Percentiles rank a stretch among this genome's conserved stretches.
These are phyloP conservation scores for Scaptodrosophila latifasciaeformis DNA, from an alignment of 2,888 invertebrate genomes.

Conservation along the genomic window DNA sequence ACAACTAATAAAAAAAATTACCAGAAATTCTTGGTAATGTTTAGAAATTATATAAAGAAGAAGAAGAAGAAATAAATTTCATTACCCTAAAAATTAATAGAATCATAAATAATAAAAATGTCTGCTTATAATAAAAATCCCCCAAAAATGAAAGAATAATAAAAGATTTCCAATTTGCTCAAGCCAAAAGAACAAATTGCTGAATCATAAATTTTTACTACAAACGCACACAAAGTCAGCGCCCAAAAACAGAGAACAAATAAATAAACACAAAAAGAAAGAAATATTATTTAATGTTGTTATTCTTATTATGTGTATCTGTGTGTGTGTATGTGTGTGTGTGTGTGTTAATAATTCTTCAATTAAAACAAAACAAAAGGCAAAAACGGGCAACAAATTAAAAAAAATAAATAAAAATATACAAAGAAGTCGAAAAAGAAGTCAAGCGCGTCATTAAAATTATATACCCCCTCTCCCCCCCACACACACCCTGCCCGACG, in stretches of 20 bases:
- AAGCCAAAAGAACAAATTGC: too few species aligned
- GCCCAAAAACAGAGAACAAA: too few species aligned
- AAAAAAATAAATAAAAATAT: constrained; percentile 18
- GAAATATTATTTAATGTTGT: neutral
- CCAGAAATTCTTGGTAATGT: too few species aligned
- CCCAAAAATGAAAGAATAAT: too few species aligned
- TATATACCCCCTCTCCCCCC: constrained; percentile 7
- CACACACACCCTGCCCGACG: constrained; percentile 12
- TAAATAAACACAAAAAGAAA: neutral
- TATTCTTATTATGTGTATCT: neutral
- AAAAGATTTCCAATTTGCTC: too few species aligned
- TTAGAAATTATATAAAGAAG: too few species aligned
- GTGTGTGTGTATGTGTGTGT: constrained; percentile 2
- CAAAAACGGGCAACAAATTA: neutral
- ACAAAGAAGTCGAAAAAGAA: constrained; percentile 34
- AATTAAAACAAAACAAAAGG: constrained; percentile 25
- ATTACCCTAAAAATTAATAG: too few species aligned
- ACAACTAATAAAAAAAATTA: too few species aligned
- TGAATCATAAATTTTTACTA: too few species aligned
- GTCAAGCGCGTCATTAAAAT: constrained; percentile 56
- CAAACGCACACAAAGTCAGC: neutral
- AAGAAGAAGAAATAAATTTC: too few species aligned
- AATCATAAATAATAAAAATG: too few species aligned
- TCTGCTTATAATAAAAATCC: too few species aligned
- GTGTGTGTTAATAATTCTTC: constrained; percentile 25